These are phyloP conservation scores for Baronia brevicornis DNA, from an alignment of 2,888 invertebrate genomes.

Conservation along the genomic window DNA sequence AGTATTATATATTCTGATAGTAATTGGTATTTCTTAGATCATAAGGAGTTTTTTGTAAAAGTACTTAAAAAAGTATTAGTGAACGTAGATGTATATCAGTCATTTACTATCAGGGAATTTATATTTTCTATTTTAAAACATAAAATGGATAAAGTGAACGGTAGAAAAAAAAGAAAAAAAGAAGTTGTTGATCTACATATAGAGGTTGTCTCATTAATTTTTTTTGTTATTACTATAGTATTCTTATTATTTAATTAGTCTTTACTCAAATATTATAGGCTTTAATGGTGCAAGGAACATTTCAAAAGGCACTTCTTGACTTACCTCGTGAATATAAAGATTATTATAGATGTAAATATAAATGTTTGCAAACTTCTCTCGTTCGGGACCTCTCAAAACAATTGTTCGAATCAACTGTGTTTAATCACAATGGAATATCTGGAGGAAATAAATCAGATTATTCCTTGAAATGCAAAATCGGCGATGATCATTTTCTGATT, in stretches of 20 bases:
- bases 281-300: slow-evolving; percentile 32
- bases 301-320: slow-evolving; percentile 28
- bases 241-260: slow-evolving; percentile 5
- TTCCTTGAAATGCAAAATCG: slow-evolving; percentile 65
- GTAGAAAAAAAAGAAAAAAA: slow-evolving; percentile 35
- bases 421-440: slow-evolving; percentile 35
- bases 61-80: slow-evolving; percentile 38
- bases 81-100: slow-evolving; percentile 15
- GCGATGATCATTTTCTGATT: slow-evolving; percentile 75
- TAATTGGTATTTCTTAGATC: slow-evolving; percentile 34
- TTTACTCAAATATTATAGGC: slow-evolving; percentile 33
- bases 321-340: slow-evolving; percentile 28
- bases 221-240: slow-evolving; percentile 5
- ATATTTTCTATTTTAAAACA: slow-evolving; percentile 42
- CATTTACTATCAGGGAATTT: slow-evolving; percentile 30
- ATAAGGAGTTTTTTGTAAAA: slow-evolving; percentile 33
- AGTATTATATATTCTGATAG: slow-evolving; percentile 22
- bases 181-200: slow-evolving; percentile 39
- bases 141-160: slow-evolving; percentile 12
- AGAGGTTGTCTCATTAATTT: slow-evolving; percentile 15
- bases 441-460: slow-evolving; percentile 76
- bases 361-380: slow-evolving; percentile 42
- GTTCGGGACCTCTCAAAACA: slow-evolving; percentile 39
- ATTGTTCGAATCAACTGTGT: slow-evolving; percentile 43
- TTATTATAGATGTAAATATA: slow-evolving; percentile 23